These are phyloP conservation scores for Dasysyrphus albostriatus DNA, from an alignment of 2,888 invertebrate genomes.

Conservation along the genomic window DNA sequence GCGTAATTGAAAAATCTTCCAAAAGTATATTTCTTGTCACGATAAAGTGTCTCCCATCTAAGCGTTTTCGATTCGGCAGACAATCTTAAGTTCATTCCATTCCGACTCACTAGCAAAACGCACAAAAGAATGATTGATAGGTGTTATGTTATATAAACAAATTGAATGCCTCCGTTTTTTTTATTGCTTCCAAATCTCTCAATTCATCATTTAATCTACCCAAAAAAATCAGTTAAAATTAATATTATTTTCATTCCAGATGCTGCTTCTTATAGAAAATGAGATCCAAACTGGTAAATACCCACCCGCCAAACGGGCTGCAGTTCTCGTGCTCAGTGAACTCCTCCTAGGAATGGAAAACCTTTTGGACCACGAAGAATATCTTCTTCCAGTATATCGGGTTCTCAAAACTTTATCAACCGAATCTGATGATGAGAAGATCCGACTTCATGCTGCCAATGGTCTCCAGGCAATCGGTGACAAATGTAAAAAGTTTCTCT, in stretches of 20 bases:
- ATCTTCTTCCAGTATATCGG: slow-evolving; percentile 82
- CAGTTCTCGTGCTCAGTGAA: slow-evolving; percentile 81
- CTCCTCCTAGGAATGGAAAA: slow-evolving; percentile 82
- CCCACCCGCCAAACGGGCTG: slow-evolving; percentile 82
- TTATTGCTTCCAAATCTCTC: too few relatives aligned
- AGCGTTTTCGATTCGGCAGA: too few relatives aligned
- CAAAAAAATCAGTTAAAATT: background rate
- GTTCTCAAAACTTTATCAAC: slow-evolving; percentile 79
- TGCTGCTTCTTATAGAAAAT: slow-evolving; percentile 79
- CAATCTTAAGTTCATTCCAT: too few relatives aligned
- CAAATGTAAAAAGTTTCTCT: slow-evolving; percentile 81
- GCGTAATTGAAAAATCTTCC: too few relatives aligned
- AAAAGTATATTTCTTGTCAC: too few relatives aligned
- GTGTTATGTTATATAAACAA: too few relatives aligned
- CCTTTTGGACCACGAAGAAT: slow-evolving; percentile 81
- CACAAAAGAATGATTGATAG: too few relatives aligned
- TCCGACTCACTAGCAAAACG: too few relatives aligned
- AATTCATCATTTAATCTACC: too few relatives aligned
- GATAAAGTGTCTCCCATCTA: too few relatives aligned
- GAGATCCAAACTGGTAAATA: slow-evolving; percentile 80
- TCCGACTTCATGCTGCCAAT: slow-evolving; percentile 82
- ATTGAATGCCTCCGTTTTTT: too few relatives aligned
- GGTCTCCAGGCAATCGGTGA: slow-evolving; percentile 80
- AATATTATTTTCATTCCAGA: slow-evolving; percentile 36
- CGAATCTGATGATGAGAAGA: slow-evolving; percentile 80